Base-by-base conservation (phyloP, 2,113 vertebrate genomes). In the Syrmaticus mikado region DNA sequence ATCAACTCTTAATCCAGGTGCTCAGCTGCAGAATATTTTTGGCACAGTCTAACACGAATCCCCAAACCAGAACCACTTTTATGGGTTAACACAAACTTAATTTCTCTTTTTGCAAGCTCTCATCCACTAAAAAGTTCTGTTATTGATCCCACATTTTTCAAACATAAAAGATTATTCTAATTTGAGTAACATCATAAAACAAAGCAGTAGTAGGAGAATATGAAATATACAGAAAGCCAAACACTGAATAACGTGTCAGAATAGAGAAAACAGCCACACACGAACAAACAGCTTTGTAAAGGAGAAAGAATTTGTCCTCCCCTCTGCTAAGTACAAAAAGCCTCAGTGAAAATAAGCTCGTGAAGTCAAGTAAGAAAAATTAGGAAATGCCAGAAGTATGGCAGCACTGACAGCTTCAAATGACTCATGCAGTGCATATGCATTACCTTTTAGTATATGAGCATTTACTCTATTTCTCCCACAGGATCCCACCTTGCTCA, bases 191-290 rank as follows among this genome's bases (percentile, higher is more conserved):
- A 83, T 38, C 45, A 60, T 45, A 77, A 91, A 87, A 68, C 62
- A 57, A 92, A 94, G 57, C 65, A 67, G 55, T 50, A 85, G 41
- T 16, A 60, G 70, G 93, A 72, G 36, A 64, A 86, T 79, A 75
- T 92, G 30, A 92, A 84, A 57, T 65, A 32, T 20, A 90, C 11
- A 36, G 86, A 86, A 94, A 94, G 57, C 34, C 53, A 85, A 95
- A 91, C 76, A 71, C 40, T 61, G 57, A 83, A 79, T 40, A 45
- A 78, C 61, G n/a, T 32, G 22, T 82, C 68, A 64, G 64, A 93
- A 77, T 3, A 67, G 27, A 83, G 80, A 67, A 90, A 92, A 91
- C 55, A 78, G 71, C 46, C 48, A 53, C 6, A 30, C 34, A 58
- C 27, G 93, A 89, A 92, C 83, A 88, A 95, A 89, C 53, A 89